Conservation (phyloP, 2,888 invertebrate species). For the Druceiella hillmani region DNA sequence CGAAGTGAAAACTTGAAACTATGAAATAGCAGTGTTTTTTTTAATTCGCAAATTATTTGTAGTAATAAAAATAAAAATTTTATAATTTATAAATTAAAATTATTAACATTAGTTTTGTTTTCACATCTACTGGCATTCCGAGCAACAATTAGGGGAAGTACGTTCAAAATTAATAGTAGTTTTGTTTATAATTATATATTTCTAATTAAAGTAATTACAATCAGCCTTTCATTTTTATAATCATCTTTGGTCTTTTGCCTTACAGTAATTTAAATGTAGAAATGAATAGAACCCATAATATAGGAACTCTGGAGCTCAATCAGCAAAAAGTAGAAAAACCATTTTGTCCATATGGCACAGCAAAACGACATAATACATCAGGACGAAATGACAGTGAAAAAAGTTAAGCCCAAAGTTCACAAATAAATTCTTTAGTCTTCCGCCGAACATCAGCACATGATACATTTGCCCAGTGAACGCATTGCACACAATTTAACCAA, state of each 20-base stretch:
- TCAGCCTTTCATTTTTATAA: slow-evolving; percentile 1
- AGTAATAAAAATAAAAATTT: too few species aligned
- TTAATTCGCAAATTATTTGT: too few species aligned
- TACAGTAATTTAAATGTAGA: too few species aligned
- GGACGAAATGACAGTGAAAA: slow-evolving; percentile 12
- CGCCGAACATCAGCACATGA: too few species aligned
- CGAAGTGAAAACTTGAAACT: too few species aligned
- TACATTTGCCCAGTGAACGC: slow-evolving; percentile 18
- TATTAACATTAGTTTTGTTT: too few species aligned
- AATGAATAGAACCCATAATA: too few species aligned
- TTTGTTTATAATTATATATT: slow-evolving; percentile 4
- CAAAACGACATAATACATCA: slow-evolving; percentile 1
- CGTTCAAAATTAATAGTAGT: slow-evolving; percentile 12
- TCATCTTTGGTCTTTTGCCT: slow-evolving; percentile 8
- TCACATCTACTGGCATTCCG: too few species aligned
- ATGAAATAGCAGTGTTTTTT: too few species aligned
- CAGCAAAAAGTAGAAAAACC: slow-evolving; percentile 9
- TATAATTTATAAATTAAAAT: too few species aligned
- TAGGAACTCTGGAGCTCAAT: too few species aligned
- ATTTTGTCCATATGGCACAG: slow-evolving; percentile 5
- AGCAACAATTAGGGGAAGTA: slow-evolving; percentile 9
- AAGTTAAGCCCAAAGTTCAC: slow-evolving; percentile 14
- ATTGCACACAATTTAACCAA: slow-evolving; percentile 16
- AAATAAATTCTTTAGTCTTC: slow-evolving; percentile 13
- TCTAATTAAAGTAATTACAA: slow-evolving; percentile 8